phyloP scores from a whole-genome alignment of 2,113 vertebrate genomes.

The Otocyon megalotis region DNA sequence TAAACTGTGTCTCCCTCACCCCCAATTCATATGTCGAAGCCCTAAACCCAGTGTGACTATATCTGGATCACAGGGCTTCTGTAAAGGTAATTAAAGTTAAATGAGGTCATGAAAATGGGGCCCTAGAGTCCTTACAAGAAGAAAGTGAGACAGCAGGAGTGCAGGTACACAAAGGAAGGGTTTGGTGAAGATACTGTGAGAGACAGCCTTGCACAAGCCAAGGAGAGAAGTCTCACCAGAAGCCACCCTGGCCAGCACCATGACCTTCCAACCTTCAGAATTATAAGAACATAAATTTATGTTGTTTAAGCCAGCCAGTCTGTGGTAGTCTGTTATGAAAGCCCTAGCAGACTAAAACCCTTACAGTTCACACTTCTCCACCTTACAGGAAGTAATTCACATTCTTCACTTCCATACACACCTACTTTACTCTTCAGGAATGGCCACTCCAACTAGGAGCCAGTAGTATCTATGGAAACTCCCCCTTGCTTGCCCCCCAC shows the following conservation, averaged over 20 bases:
- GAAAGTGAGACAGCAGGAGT: neutral
- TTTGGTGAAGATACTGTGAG: neutral
- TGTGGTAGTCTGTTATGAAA: too few species aligned
- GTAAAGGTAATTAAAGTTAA: neutral
- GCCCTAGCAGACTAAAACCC: neutral
- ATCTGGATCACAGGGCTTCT: neutral
- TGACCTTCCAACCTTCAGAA: neutral
- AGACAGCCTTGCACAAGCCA: fast-evolving
- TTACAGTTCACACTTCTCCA: neutral
- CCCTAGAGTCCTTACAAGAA: neutral
- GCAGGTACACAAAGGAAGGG: neutral
- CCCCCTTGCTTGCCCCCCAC: too few species aligned
- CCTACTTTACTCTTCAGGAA: neutral
- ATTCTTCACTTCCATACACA: neutral
- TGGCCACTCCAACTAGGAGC: neutral
- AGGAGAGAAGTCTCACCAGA: neutral
- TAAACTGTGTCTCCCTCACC: neutral
- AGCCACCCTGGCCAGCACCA: neutral
- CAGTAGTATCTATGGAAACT: neutral
- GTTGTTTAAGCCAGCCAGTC: too few species aligned
- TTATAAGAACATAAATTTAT: neutral
- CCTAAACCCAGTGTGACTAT: neutral
- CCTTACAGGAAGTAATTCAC: neutral
- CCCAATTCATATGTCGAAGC: too few species aligned
- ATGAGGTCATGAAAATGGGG: too few species aligned